Base-by-base conservation (phyloP, 2,113 vertebrate species). In the Cromileptes altivelis region DNA sequence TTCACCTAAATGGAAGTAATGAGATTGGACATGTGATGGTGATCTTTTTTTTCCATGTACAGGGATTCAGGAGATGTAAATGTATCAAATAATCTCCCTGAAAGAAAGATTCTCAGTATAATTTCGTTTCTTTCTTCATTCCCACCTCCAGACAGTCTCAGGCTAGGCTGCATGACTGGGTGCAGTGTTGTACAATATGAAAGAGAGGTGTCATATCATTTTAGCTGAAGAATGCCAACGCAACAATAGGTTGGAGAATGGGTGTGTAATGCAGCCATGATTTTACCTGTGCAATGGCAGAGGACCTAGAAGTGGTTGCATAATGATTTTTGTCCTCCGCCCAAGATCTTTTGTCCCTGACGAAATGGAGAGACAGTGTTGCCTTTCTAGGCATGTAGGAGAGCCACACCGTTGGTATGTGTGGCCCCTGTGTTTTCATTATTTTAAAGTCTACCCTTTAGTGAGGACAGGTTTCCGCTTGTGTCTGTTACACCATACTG, bases 301-400 rank as follows among this genome's bases (percentile, higher is more conserved):
- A 19, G 21, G 53, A 78, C 49, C 17, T 55, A 9, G 33, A 80
- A 70, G 37, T 49, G 30, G 61, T 91, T 89, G 74, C 71, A 25
- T 89, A 85, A 91, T 82, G 71, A 85, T 78, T 82, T 80, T 81
- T 64, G 33, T 84, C 69, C 88, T 77, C 87, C 91, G 7, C 89
- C 91, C 87, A 80, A 55, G 30, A 61, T 81, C 79, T 71, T 92
- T 91, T 89, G 85, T 92, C 70, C 18, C 2, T 21, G 69, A 47
- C 15, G 9, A 82, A 87, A 80, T 33, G 56, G 27, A 52, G 45
- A 63, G 33, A 12, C 57, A 23, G 5, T 10, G 3, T 57, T 57
- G 42, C 21, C 6, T 14, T 55, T 67, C 21, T 56, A 37, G 6
- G 17, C 13, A 2, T 40, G 13, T 37, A 14, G 25, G 56, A 11